Conservation (phyloP, 2,113 vertebrate species). For the Toxostoma redivivum region DNA sequence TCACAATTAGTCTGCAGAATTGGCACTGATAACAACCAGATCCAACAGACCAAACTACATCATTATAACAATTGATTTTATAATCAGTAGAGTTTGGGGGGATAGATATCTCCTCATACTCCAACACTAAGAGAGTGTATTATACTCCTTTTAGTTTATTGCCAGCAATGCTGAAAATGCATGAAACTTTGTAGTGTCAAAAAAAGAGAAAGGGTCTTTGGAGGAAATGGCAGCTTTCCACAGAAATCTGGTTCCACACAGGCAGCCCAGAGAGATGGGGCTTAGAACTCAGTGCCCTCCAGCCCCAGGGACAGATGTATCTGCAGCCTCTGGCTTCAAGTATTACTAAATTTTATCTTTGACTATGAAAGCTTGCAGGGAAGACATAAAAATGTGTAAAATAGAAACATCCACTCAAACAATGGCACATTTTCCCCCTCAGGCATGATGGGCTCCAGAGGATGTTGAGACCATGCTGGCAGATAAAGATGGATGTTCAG, state of each 20-base stretch:
- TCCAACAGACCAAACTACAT: background rate
- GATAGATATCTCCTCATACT: background rate
- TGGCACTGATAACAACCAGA: background rate
- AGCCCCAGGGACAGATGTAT: fast-evolving
- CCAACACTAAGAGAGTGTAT: background rate
- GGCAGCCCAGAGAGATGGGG: background rate
- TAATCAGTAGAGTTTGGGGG: background rate
- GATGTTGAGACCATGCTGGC: background rate
- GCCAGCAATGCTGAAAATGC: background rate
- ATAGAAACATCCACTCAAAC: background rate
- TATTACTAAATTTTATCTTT: background rate
- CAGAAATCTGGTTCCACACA: background rate
- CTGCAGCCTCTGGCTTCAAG: fast-evolving
- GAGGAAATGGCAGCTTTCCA: background rate
- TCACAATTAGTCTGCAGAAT: background rate
- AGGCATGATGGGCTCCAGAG: background rate
- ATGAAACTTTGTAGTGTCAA: background rate
- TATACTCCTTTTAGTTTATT: background rate
- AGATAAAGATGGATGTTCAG: background rate
- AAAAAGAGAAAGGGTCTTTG: background rate
- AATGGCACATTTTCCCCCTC: background rate
- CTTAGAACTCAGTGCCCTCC: background rate
- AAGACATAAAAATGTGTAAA: background rate
- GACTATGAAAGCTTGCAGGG: background rate
- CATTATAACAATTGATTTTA: constrained; percentile 36